These are phyloP conservation scores for Pollenia angustigena DNA, from an alignment of 2,888 invertebrate species.

Conservation along the genomic window DNA sequence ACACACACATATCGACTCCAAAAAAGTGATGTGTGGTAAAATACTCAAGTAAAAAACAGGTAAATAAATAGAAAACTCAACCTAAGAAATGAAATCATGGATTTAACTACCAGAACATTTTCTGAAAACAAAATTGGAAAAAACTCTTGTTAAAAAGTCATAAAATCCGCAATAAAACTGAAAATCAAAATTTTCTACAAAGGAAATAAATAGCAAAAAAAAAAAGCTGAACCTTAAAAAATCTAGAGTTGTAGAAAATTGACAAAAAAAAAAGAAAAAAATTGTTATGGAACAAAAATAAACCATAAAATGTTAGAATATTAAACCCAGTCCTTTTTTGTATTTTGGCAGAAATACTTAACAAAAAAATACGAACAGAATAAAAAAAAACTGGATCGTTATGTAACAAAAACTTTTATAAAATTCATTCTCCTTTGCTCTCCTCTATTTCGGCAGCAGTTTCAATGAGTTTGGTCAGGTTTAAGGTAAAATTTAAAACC, in stretches of 20 bases:
- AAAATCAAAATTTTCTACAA: constrained; percentile 38
- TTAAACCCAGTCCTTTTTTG: constrained; percentile 1
- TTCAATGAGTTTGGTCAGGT: background rate
- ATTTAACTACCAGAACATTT: constrained; percentile 16
- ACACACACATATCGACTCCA: background rate
- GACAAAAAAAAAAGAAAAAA: constrained; percentile 6
- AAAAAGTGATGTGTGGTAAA: background rate
- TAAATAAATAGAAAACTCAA: background rate
- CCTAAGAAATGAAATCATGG: constrained; percentile 4
- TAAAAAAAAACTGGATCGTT: background rate
- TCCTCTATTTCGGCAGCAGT: background rate
- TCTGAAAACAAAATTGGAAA: constrained; percentile 8
- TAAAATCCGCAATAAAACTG: constrained; percentile 46
- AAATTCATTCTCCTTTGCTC: background rate
- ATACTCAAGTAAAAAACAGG: background rate
- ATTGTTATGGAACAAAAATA: background rate
- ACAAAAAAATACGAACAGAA: background rate
- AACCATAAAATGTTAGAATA: constrained; percentile 35
- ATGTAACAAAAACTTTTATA: constrained; percentile 6
- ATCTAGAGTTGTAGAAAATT: constrained; percentile 14
- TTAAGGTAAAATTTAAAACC: constrained; percentile 35
- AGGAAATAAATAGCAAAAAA: background rate
- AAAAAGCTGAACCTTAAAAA: background rate
- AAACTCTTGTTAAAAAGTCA: constrained; percentile 41
- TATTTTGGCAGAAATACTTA: background rate